Percentiles rank a stretch among this genome's conserved stretches.
These are phyloP conservation scores for Palythoa grandiflora DNA, from an alignment of 92 coral and sea anemone genomes.

Conservation along the genomic window DNA sequence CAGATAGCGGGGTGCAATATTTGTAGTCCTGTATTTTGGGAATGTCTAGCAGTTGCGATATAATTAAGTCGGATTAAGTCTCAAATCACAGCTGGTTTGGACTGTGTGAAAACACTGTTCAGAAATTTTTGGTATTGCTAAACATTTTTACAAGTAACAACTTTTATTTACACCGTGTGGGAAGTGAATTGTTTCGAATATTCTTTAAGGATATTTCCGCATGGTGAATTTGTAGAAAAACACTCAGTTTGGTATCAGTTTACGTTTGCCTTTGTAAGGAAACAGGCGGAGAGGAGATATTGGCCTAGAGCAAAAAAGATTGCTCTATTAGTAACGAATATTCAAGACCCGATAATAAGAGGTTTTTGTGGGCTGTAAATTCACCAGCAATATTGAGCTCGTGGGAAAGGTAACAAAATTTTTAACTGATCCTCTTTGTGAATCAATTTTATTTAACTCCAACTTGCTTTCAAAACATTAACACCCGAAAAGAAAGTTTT, in stretches of 20 bases:
- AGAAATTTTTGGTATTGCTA: not conserved
- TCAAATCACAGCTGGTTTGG: slow-evolving; percentile 29
- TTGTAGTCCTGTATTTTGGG: not conserved
- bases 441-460: not conserved
- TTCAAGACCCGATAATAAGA: not conserved
- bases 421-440: not conserved
- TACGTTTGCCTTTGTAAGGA: slow-evolving; percentile 23
- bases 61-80: slow-evolving; percentile 39
- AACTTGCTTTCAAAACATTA: not conserved
- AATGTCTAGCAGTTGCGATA: not conserved
- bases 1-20: slow-evolving; percentile 40
- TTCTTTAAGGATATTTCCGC: slow-evolving; percentile 18
- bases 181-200: not conserved
- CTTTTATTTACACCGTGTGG: not conserved
- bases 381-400: not conserved
- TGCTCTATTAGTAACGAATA: not conserved
- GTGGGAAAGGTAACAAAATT: slow-evolving; percentile 2
- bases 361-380: not conserved
- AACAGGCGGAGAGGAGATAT: slow-evolving; percentile 19
- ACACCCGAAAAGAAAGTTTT: not conserved
- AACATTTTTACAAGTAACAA: not conserved
- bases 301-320: slow-evolving; percentile 1
- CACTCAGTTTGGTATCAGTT: not conserved
- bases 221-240: not conserved
- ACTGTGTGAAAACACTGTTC: slow-evolving; percentile 35